Base-by-base conservation (phyloP, 2,797 vertebrate genomes). In the Cyprinodon diabolis region DNA sequence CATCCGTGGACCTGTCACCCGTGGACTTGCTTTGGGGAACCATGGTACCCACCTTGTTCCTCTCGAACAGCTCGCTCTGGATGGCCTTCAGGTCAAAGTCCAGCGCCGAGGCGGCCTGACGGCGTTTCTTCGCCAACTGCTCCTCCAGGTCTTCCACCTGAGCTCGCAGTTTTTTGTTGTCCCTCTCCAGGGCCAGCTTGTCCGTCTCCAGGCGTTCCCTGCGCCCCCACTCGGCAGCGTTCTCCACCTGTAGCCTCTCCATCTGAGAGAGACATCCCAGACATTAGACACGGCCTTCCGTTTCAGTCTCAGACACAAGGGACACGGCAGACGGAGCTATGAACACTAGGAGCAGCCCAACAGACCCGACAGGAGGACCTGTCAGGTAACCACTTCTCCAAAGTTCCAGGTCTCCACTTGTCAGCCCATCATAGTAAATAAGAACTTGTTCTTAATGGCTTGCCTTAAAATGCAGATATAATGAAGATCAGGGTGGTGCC, bases 211-310 rank as follows among this genome's bases (percentile, higher is more conserved):
- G 87, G 1, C 97, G 94, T 92, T 98, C 97, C 8, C 98, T 91
- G 45, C 97, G 96, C 40, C 98, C 98, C 98, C 98, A 98, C 90
- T 99, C 97, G 0, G 97, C 96, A 0, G 98, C 97, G 0, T 99
- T 98, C 93, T 99, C 97, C 0, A 97, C 97, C 93, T 99, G 98
- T 79, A 98, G 94, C 71, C 96, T 89, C 90, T 99, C 98, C 98
- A 99, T 98, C 98, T 99, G 91, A 63, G 4, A 10, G 3, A 68
- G 2, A 70, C 6, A 55, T 12, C 48, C 14, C 7, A 58, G 25
- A 15, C 48, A 25, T 57, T 62, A 40, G 25, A 14, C n/a, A 55
- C 4, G 55, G 30, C 56, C 51, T 52, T 52, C 51, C 8, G 51
- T 52, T 52, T 52, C 0, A 30, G 30, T 30, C 30, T 30, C 30